Percentiles rank a stretch among this genome's conserved stretches.
Evolutionary conservation across 2,888 invertebrate genomes (phyloP).

Genomic region (Aleiodes alternator): DNA sequence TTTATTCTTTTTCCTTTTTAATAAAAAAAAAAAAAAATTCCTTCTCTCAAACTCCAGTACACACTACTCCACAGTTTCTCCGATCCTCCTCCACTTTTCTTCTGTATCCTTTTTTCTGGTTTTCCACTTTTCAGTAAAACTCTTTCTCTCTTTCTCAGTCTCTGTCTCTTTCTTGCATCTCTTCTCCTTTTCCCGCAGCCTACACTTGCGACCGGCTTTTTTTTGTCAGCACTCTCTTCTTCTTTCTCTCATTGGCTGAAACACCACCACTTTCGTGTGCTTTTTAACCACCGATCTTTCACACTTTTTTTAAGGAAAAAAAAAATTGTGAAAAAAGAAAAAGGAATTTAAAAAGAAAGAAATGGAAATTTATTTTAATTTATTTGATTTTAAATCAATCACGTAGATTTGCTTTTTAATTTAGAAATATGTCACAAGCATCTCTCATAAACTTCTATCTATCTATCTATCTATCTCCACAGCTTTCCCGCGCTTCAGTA

Average conservation of each 20-base stretch:
- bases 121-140: conserved; percentile 11
- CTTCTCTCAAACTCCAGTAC: conserved; percentile 16
- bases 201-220: conserved; percentile 44
- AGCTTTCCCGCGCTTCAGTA: conserved; percentile 10
- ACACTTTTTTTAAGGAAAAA: not conserved
- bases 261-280: not conserved
- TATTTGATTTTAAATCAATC: too few species aligned
- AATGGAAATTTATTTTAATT: too few species aligned
- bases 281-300: conserved; percentile 13
- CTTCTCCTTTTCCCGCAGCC: conserved; percentile 33
- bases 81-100: conserved; percentile 10
- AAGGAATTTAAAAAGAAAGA: not conserved
- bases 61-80: conserved; percentile 11
- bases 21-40: too few species aligned
- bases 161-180: conserved; percentile 10
- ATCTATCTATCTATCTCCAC: not conserved
- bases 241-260: not conserved
- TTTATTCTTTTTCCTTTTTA: conserved; percentile 26
- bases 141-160: conserved; percentile 7
- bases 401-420: too few species aligned
- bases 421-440: not conserved
- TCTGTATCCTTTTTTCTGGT: conserved; percentile 3
- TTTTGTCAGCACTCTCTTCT: conserved; percentile 12
- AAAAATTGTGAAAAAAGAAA: not conserved
- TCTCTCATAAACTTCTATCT: not conserved